Percentiles rank a stretch among this genome's conserved stretches.
phyloP scores from a whole-genome alignment of 1,140 invertebrate species.

The Prorops nasuta region DNA sequence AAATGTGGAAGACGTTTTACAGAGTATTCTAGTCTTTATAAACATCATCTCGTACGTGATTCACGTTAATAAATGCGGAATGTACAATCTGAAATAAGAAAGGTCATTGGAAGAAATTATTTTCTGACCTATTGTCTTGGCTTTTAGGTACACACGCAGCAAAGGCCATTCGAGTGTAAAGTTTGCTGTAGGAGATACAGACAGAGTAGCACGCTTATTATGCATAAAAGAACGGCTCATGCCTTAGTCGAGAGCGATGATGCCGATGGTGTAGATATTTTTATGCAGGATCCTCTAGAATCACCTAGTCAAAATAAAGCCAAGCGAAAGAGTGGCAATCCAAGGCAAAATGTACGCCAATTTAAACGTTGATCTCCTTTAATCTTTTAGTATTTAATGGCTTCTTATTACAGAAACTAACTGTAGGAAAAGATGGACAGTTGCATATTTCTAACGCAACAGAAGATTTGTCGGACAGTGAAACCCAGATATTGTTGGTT shows the following conservation, averaged over 20 bases:
- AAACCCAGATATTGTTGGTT: conserved; percentile 44
- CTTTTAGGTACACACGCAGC: conserved; percentile 61
- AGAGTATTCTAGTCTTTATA: conserved; percentile 74
- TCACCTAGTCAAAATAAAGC: conserved; percentile 22
- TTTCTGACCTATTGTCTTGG: neutral
- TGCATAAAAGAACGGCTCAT: conserved; percentile 60
- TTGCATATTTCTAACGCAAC: conserved; percentile 30
- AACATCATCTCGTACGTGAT: conserved; percentile 65
- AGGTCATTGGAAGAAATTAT: neutral
- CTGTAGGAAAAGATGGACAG: conserved; percentile 28
- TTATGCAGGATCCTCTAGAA: conserved; percentile 31
- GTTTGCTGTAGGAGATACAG: conserved; percentile 63
- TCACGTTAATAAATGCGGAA: conserved; percentile 5
- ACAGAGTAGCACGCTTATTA: conserved; percentile 63
- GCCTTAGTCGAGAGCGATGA: conserved; percentile 34
- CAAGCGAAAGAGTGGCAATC: conserved; percentile 12
- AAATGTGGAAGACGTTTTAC: conserved; percentile 71
- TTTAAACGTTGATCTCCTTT: neutral
- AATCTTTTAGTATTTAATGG: neutral
- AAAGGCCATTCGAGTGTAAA: conserved; percentile 63
- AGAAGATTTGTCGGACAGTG: conserved; percentile 33
- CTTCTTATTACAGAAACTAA: conserved; percentile 18
- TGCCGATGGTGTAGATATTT: conserved; percentile 34
- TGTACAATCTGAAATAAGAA: too few relatives aligned
- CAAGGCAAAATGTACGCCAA: conserved; percentile 21